Conservation (phyloP, 2,797 vertebrate species). For the Ateles fusciceps region DNA sequence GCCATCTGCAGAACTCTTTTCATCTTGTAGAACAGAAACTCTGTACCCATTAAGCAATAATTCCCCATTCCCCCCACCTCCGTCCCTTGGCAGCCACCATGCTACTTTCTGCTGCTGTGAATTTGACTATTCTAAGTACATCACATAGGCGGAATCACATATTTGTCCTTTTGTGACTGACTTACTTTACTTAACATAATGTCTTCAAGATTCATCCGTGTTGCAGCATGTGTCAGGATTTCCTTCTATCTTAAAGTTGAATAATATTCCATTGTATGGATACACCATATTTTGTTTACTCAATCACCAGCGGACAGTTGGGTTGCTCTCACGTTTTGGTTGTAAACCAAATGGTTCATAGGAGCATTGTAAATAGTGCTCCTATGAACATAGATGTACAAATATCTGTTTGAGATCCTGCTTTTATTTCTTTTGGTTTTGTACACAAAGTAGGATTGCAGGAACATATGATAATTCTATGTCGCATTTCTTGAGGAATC, state of each 20-base stretch:
- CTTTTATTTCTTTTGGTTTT: background rate
- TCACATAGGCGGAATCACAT: background rate
- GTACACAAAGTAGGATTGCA: background rate
- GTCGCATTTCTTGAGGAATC: background rate
- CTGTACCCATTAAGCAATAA: background rate
- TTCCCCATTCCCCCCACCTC: background rate
- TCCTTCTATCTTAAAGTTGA: background rate
- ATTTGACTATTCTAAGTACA: background rate
- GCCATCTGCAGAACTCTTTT: background rate
- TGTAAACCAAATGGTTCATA: background rate
- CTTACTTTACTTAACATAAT: background rate
- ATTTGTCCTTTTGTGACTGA: background rate
- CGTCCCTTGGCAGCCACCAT: background rate
- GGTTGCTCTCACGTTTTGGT: background rate
- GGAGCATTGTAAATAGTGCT: background rate
- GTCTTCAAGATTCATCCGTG: background rate
- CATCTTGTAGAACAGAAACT: background rate
- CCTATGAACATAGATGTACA: background rate
- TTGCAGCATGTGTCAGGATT: background rate
- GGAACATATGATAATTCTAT: background rate
- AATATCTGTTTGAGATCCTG: background rate
- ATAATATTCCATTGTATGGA: background rate
- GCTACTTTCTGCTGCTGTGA: background rate
- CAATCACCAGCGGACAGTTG: background rate
- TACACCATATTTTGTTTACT: background rate